phyloP scores from a whole-genome alignment of 2,797 vertebrate species.

The Trachurus trachurus region DNA sequence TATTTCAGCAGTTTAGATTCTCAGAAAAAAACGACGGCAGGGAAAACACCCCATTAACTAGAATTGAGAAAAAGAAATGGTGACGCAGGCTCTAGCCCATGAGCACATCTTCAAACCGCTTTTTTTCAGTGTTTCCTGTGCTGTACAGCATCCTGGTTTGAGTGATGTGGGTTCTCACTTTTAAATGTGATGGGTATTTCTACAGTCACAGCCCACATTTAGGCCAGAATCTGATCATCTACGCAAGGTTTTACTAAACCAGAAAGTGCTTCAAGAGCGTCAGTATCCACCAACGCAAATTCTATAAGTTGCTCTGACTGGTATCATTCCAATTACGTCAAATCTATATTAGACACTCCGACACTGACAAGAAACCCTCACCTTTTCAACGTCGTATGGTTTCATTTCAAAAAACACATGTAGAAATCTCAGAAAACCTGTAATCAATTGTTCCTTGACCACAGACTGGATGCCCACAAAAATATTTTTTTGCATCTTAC shows the following conservation, averaged over 20 bases:
- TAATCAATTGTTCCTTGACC: neutral
- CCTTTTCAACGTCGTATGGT: neutral
- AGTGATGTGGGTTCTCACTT: constrained; percentile 77
- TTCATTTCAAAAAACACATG: neutral
- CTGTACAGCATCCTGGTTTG: constrained; percentile 71
- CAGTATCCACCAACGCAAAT: constrained; percentile 51
- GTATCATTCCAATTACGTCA: constrained; percentile 57
- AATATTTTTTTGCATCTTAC: neutral
- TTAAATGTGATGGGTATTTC: constrained; percentile 71
- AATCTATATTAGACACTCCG: constrained; percentile 3
- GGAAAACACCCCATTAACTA: constrained; percentile 74
- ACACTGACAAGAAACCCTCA: constrained; percentile 32
- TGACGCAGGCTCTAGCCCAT: constrained; percentile 66
- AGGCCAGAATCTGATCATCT: constrained; percentile 57
- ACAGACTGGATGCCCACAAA: neutral
- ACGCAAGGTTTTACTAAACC: constrained; percentile 53
- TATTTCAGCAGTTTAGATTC: constrained; percentile 55
- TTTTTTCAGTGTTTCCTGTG: constrained; percentile 70
- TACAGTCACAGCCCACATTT: constrained; percentile 66
- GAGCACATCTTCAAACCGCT: constrained; percentile 59
- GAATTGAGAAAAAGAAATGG: constrained; percentile 53
- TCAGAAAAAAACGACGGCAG: constrained; percentile 63
- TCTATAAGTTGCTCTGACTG: constrained; percentile 28
- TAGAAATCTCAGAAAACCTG: neutral
- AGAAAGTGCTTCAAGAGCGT: constrained; percentile 60